A percentile compares a stretch with the other conserved stretches of the same genome.
Conservation (phyloP, 2,888 invertebrate genomes). For the Parnassius orleans region DNA sequence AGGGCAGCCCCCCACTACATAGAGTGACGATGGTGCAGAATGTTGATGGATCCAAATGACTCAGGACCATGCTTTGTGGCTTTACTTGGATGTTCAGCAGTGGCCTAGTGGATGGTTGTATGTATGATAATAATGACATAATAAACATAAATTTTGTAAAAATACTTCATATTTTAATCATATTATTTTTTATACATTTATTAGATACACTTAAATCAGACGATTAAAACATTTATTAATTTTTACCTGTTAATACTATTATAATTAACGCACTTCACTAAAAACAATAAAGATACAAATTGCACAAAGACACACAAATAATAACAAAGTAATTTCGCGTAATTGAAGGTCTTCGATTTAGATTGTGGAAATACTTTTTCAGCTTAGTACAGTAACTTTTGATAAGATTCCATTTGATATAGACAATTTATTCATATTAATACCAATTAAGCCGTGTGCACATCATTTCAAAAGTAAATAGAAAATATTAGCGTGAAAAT, state of each 20-base stretch:
- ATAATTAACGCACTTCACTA: neutral
- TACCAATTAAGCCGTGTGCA: slow-evolving; percentile 6
- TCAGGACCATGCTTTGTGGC: too few species aligned
- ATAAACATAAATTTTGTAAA: too few species aligned
- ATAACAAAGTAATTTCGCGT: neutral
- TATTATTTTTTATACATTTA: too few species aligned
- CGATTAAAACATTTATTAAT: too few species aligned
- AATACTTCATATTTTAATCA: too few species aligned
- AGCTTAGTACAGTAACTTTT: slow-evolving; percentile 2
- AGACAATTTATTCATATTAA: slow-evolving; percentile 10
- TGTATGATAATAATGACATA: too few species aligned
- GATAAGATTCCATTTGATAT: slow-evolving; percentile 21
- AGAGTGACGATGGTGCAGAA: too few species aligned
- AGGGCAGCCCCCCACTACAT: too few species aligned
- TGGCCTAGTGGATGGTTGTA: too few species aligned
- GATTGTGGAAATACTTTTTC: slow-evolving; percentile 12
- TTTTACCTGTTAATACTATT: slow-evolving; percentile 1
- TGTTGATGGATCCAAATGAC: too few species aligned
- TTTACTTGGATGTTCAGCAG: too few species aligned
- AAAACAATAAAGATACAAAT: neutral
- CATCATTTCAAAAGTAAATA: neutral
- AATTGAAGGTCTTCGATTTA: slow-evolving; percentile 5
- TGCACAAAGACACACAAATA: slow-evolving; percentile 7
- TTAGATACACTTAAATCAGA: too few species aligned
- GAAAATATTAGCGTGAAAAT: neutral